Evolutionary conservation across 2,888 invertebrate genomes (phyloP).

Genomic region (Andrena bicolor): DNA sequence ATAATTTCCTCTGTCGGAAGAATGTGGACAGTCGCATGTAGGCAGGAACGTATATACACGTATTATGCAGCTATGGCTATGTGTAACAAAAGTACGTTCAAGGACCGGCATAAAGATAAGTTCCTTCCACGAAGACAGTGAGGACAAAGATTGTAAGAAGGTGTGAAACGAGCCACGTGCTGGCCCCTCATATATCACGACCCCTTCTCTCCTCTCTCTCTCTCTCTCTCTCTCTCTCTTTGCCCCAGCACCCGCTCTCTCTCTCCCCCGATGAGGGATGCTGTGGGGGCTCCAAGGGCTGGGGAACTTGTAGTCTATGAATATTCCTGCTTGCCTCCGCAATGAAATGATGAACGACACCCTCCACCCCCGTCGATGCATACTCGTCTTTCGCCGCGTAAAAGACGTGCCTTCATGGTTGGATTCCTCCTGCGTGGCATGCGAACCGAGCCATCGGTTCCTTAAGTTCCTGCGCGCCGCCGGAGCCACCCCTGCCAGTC

Average conservation of each 20-base stretch:
- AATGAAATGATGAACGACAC: slow-evolving; percentile 83
- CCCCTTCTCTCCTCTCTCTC: slow-evolving; percentile 65
- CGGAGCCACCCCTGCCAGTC: slow-evolving; percentile 54
- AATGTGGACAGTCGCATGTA: slow-evolving; percentile 17
- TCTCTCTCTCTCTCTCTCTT: slow-evolving; percentile 34
- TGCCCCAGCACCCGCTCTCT: slow-evolving; percentile 27
- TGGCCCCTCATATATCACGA: slow-evolving; percentile 78
- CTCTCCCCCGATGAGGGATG: slow-evolving; percentile 58
- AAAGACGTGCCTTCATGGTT: slow-evolving; percentile 75
- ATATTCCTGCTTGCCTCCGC: slow-evolving; percentile 80
- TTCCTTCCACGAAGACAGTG: slow-evolving; percentile 76
- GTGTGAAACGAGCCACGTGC: slow-evolving; percentile 83
- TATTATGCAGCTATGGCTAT: slow-evolving; percentile 47
- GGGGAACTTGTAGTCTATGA: slow-evolving; percentile 77
- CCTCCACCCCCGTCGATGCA: slow-evolving; percentile 63
- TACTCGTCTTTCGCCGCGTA: slow-evolving; percentile 55
- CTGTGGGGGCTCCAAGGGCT: slow-evolving; percentile 35
- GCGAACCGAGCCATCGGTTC: slow-evolving; percentile 82
- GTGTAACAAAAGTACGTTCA: slow-evolving; percentile 63
- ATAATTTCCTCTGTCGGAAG: slow-evolving; percentile 45
- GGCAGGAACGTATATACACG: neutral
- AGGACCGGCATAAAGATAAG: slow-evolving; percentile 76
- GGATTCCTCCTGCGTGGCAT: slow-evolving; percentile 73
- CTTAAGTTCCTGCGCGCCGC: slow-evolving; percentile 78
- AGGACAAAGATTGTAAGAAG: slow-evolving; percentile 79